Conservation (phyloP, 2,888 invertebrate species). For the Phasia obesa region DNA sequence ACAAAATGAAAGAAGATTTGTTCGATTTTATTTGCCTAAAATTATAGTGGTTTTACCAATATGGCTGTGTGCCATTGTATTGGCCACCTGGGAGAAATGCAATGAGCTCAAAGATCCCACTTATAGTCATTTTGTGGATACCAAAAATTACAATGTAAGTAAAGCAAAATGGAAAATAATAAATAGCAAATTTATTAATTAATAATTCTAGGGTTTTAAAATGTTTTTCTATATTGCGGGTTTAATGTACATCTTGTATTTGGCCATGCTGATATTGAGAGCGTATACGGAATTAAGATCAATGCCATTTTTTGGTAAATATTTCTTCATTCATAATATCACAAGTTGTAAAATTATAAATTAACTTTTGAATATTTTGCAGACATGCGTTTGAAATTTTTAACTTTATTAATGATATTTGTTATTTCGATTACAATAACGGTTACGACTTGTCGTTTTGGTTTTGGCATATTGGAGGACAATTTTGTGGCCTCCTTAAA, state of each 20-base stretch:
- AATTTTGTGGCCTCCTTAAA: slow-evolving; percentile 95
- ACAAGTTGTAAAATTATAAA: too few species aligned
- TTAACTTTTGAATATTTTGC: slow-evolving; percentile 68
- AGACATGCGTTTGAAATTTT: slow-evolving; percentile 96
- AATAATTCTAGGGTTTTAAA: slow-evolving; percentile 90
- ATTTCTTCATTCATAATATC: not conserved
- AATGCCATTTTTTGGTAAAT: slow-evolving; percentile 98
- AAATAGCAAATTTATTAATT: not conserved
- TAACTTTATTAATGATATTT: slow-evolving; percentile 92
- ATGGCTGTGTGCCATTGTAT: slow-evolving; percentile 92
- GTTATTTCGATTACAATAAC: slow-evolving; percentile 89
- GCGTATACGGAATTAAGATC: slow-evolving; percentile 97
- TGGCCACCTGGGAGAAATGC: slow-evolving; percentile 95
- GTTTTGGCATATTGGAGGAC: slow-evolving; percentile 94
- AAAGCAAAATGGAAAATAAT: not conserved
- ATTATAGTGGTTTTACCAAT: slow-evolving; percentile 92
- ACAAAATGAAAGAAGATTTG: slow-evolving; percentile 93
- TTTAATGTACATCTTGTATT: slow-evolving; percentile 92
- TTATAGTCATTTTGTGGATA: slow-evolving; percentile 93
- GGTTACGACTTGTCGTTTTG: slow-evolving; percentile 92
- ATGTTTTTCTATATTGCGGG: slow-evolving; percentile 94
- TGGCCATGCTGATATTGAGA: slow-evolving; percentile 91
- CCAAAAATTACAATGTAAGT: slow-evolving; percentile 91
- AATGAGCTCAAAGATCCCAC: slow-evolving; percentile 95
- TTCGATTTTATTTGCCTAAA: slow-evolving; percentile 96